Evolutionary conservation across 2,797 vertebrate species (phyloP).

Genomic region (Urophycis tenuis): DNA sequence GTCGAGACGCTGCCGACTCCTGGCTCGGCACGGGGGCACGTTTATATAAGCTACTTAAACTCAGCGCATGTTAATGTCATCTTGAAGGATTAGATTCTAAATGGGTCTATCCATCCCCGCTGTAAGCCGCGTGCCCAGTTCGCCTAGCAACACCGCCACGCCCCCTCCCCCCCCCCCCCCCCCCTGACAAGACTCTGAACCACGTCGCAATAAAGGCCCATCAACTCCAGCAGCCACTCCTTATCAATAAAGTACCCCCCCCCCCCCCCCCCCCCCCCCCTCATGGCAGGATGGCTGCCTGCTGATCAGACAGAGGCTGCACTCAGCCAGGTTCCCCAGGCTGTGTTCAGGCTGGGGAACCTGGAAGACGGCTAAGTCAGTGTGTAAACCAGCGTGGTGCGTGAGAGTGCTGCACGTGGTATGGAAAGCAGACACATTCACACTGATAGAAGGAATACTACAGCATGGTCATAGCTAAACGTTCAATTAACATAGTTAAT

Average conservation of each 20-base stretch:
- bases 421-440: too few species aligned
- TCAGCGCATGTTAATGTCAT: conserved; percentile 70
- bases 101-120: conserved; percentile 61
- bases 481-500: too few species aligned
- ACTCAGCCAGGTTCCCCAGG: not conserved
- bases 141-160: conserved; percentile 60
- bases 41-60: conserved; percentile 76
- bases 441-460: too few species aligned
- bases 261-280: not conserved
- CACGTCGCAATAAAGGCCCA: conserved; percentile 29
- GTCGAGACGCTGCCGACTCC: conserved; percentile 56
- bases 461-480: too few species aligned
- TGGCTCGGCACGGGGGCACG: conserved; percentile 52
- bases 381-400: too few species aligned
- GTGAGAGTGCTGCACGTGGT: too few species aligned
- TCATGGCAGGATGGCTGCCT: not conserved
- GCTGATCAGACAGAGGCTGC: not conserved
- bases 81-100: conserved; percentile 74
- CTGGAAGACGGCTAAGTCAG: not conserved
- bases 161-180: conserved; percentile 63
- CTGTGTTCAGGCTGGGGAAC: not conserved
- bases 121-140: conserved; percentile 58
- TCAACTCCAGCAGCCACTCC: conserved; percentile 34
- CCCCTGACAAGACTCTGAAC: conserved; percentile 54
- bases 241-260: conserved; percentile 27